phyloP scores from a whole-genome alignment of 2,113 vertebrate genomes.

The Mormyrus iriodes region DNA sequence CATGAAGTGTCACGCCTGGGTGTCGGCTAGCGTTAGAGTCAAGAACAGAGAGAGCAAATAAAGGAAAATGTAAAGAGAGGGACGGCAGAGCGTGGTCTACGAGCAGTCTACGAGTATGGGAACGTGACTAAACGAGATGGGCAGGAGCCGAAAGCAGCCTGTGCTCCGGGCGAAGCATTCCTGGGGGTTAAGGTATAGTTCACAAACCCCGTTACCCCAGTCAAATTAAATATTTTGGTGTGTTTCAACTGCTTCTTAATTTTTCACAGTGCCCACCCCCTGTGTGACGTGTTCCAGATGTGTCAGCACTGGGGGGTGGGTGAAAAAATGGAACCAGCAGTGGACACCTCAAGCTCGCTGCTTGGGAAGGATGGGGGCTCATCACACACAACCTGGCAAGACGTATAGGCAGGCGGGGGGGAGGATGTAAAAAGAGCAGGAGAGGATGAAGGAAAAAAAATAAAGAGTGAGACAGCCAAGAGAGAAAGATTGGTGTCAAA shows the following conservation, averaged over 20 bases:
- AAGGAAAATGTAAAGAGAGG: conserved; percentile 12
- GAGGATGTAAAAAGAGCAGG: not conserved
- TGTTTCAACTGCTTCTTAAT: conserved; percentile 55
- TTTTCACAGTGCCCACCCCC: conserved; percentile 43
- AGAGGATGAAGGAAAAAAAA: not conserved
- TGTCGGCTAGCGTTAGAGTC: not conserved
- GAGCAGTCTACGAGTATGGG: not conserved
- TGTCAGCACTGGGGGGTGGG: conserved; percentile 27
- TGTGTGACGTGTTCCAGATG: conserved; percentile 54
- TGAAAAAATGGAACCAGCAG: not conserved
- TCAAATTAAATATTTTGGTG: conserved; percentile 54
- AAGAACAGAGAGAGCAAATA: not conserved
- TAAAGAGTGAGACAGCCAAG: not conserved
- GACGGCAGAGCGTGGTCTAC: not conserved
- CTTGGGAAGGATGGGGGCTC: not conserved
- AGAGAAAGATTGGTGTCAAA: not conserved
- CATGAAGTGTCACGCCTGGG: not conserved
- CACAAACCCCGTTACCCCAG: conserved; percentile 46
- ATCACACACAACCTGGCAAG: not conserved
- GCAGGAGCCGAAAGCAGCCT: not conserved
- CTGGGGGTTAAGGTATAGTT: conserved; percentile 42
- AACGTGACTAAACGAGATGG: not conserved
- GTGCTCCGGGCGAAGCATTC: conserved; percentile 43
- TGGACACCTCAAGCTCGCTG: not conserved
- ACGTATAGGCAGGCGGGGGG: no score